These are phyloP conservation scores for Odontomachus brunneus DNA, from an alignment of 1,140 invertebrate species.

Conservation along the genomic window DNA sequence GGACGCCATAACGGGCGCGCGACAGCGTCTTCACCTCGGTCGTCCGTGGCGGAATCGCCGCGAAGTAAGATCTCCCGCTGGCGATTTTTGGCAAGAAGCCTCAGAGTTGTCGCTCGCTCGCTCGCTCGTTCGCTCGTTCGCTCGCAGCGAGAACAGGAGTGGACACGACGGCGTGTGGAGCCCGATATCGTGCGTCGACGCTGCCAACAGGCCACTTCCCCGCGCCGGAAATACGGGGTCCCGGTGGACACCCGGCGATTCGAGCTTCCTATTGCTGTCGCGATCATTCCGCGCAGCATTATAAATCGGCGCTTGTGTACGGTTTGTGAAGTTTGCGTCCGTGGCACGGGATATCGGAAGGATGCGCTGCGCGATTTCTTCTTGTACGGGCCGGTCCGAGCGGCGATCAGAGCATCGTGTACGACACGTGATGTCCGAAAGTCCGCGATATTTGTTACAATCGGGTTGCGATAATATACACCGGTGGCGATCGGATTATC, in stretches of 20 bases:
- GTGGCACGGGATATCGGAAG: slow-evolving; percentile 44
- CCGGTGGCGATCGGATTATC: slow-evolving; percentile 4
- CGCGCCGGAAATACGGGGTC: slow-evolving; percentile 49
- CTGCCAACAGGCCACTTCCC: slow-evolving; percentile 65
- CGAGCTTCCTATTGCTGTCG: slow-evolving; percentile 61
- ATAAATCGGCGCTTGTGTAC: slow-evolving; percentile 47
- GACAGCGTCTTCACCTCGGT: slow-evolving; percentile 3
- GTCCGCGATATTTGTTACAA: background rate
- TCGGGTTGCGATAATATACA: background rate
- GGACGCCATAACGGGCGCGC: slow-evolving; percentile 11
- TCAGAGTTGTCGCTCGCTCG: slow-evolving; percentile 14
- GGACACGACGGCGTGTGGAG: slow-evolving; percentile 48
- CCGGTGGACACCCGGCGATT: slow-evolving; percentile 63
- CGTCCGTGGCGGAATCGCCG: slow-evolving; percentile 2
- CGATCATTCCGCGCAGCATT: slow-evolving; percentile 49
- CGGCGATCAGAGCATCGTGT: background rate
- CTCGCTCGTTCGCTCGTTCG: slow-evolving; percentile 15
- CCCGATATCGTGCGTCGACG: slow-evolving; percentile 39
- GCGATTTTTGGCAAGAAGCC: slow-evolving; percentile 67
- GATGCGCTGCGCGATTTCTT: slow-evolving; percentile 46
- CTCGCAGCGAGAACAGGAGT: slow-evolving; percentile 51
- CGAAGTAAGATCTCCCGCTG: slow-evolving; percentile 23
- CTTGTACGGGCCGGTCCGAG: slow-evolving; percentile 16
- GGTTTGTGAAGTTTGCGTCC: slow-evolving; percentile 42
- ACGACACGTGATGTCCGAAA: background rate